Conservation (phyloP, 53 echinoderm and acorn worm genomes). For the Actinopyga echinites region DNA sequence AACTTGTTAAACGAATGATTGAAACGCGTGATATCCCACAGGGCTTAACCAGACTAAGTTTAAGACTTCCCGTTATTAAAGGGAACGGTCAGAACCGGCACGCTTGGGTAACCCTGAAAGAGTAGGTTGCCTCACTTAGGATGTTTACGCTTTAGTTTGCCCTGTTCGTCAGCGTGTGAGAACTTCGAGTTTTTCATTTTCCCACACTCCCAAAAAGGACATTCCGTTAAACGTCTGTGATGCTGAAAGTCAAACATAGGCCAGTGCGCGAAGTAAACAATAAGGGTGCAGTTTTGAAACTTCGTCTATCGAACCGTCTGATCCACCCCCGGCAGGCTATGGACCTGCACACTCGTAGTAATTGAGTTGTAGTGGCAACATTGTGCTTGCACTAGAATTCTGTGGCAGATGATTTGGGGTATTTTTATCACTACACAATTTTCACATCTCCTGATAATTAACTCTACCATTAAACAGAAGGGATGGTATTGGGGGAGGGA, state of each 20-base stretch:
- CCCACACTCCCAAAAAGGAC: conserved; percentile 63
- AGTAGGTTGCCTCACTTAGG: background rate
- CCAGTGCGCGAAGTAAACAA: conserved; percentile 34
- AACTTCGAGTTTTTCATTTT: conserved; percentile 49
- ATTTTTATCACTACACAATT: too few species aligned
- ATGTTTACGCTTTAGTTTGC: conserved; percentile 41
- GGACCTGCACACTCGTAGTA: too few species aligned
- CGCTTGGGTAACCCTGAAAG: conserved; percentile 29
- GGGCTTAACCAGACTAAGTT: conserved; percentile 23
- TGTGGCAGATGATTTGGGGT: too few species aligned
- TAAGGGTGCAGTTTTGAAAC: background rate
- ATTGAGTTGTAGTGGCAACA: too few species aligned
- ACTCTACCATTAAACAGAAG: too few species aligned
- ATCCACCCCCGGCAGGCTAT: too few species aligned
- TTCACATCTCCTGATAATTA: too few species aligned
- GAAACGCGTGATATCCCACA: conserved; percentile 29
- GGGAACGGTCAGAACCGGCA: conserved; percentile 20
- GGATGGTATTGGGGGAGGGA: too few species aligned
- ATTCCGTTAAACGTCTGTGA: conserved; percentile 22
- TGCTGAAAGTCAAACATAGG: conserved; percentile 36
- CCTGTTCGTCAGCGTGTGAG: conserved; percentile 50
- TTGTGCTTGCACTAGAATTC: too few species aligned
- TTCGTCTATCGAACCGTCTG: background rate
- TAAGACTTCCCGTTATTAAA: conserved; percentile 36
- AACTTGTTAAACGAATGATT: conserved; percentile 19